Conservation (phyloP, 2,888 invertebrate genomes). For the Plusia festucae region DNA sequence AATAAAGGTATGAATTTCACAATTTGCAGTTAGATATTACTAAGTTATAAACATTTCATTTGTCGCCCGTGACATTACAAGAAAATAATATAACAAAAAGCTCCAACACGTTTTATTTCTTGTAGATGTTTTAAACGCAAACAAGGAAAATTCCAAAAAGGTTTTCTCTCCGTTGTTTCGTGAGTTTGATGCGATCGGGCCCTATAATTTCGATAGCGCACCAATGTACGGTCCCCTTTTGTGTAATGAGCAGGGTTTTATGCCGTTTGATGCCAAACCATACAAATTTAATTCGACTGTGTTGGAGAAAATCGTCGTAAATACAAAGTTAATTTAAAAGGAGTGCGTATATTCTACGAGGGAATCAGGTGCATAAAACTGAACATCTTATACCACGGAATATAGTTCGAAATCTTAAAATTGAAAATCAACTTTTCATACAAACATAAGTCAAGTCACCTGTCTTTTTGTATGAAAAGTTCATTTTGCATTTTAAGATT, state of each 20-base stretch:
- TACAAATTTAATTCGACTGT: slow-evolving; percentile 81
- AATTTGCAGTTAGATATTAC: neutral
- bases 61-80: neutral
- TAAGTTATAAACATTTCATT: neutral
- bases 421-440: no score
- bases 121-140: slow-evolving; percentile 27
- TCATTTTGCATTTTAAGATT: no score
- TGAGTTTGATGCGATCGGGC: slow-evolving; percentile 59
- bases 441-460: no score
- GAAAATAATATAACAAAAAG: slow-evolving; percentile 9
- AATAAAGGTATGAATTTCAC: neutral
- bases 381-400: no score
- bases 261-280: slow-evolving; percentile 73
- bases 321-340: no score
- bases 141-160: slow-evolving; percentile 23
- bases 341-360: no score
- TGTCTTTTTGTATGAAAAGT: no score
- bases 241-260: slow-evolving; percentile 74
- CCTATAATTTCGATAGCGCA: slow-evolving; percentile 67
- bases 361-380: no score
- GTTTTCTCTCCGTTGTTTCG: slow-evolving; percentile 43
- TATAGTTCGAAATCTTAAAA: no score
- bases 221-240: slow-evolving; percentile 63
- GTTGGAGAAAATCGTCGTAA: slow-evolving; percentile 71
- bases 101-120: slow-evolving; percentile 13